Conservation (phyloP, 2,113 vertebrate genomes). For the Tenebrosternarchus preto region DNA sequence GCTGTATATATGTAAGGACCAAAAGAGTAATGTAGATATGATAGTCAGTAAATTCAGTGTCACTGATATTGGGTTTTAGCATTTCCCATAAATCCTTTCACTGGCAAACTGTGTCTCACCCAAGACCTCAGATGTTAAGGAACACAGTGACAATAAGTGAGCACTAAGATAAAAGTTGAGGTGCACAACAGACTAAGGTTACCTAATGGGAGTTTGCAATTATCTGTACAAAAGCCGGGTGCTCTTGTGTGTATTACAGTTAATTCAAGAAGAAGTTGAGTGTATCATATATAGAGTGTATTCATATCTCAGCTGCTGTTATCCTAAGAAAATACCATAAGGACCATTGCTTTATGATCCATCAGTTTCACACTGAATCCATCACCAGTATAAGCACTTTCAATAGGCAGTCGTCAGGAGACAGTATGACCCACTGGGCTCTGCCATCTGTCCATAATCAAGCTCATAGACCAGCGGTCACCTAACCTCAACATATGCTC, state of each 20-base stretch:
- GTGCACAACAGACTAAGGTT: neutral
- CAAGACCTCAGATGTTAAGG: neutral
- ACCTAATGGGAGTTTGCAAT: no score
- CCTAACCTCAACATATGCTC: conserved; percentile 51
- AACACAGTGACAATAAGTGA: neutral
- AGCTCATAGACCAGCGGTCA: conserved; percentile 40
- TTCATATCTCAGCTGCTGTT: no score
- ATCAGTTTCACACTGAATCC: neutral
- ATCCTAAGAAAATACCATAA: no score
- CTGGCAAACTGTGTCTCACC: neutral
- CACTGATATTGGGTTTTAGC: neutral
- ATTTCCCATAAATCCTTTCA: neutral
- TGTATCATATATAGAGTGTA: no score
- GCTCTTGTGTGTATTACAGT: no score
- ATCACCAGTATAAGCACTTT: neutral
- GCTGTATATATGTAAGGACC: neutral
- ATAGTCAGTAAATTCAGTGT: conserved; percentile 4
- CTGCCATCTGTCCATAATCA: conserved; percentile 15
- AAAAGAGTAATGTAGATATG: neutral
- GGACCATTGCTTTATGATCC: neutral
- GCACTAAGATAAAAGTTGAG: neutral
- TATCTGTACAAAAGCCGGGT: no score
- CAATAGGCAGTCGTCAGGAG: neutral
- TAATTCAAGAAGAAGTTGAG: no score
- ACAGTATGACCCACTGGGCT: conserved; percentile 6